Conservation (phyloP, 2,797 vertebrate genomes). For the Neosalanx taihuensis region DNA sequence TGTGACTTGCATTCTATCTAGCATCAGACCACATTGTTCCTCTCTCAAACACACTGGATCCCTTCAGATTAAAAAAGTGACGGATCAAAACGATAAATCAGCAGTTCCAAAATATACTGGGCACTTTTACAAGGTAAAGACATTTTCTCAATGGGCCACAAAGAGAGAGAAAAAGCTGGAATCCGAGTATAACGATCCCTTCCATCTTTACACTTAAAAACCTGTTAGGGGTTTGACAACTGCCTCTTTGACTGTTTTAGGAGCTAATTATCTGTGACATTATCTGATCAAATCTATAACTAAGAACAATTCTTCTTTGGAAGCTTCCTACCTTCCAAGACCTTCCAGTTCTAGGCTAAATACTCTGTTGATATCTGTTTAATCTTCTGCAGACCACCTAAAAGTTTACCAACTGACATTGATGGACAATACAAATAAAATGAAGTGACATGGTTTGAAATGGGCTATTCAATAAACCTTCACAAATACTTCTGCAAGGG, state of each 20-base stretch:
- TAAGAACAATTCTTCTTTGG: neutral
- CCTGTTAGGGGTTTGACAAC: neutral
- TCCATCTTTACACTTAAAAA: neutral
- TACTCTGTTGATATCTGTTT: too few relatives aligned
- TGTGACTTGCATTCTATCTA: too few relatives aligned
- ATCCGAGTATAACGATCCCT: neutral
- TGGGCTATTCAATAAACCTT: neutral
- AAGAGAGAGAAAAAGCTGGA: neutral
- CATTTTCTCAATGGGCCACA: neutral
- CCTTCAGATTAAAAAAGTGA: too few relatives aligned
- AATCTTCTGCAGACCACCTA: too few relatives aligned
- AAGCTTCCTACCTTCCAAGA: neutral
- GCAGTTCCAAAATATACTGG: too few relatives aligned
- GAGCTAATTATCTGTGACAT: conserved; percentile 1
- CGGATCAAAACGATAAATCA: too few relatives aligned
- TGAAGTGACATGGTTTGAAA: too few relatives aligned
- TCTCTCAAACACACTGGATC: too few relatives aligned
- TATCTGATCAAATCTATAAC: neutral
- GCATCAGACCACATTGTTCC: too few relatives aligned
- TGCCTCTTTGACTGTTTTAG: neutral
- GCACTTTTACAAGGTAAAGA: too few relatives aligned
- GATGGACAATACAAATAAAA: too few relatives aligned
- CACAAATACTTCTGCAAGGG: conserved; percentile 4
- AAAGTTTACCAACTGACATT: too few relatives aligned
- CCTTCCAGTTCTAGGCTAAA: neutral